Conservation (phyloP, 2,113 vertebrate genomes). For the Thinocorus orbignyianus region DNA sequence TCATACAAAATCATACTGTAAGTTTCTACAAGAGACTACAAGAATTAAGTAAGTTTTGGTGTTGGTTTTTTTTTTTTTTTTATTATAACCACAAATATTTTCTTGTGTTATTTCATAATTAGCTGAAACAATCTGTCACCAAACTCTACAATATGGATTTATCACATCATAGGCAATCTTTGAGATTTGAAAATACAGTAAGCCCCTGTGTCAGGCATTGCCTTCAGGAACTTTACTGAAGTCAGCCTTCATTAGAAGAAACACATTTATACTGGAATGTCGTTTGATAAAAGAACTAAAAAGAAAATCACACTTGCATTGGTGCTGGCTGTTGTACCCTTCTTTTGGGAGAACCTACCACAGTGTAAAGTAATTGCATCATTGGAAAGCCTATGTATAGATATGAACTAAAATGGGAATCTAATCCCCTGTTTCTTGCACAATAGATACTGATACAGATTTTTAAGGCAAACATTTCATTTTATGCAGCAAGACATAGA, state of each 20-base stretch:
- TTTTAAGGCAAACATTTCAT: not conserved
- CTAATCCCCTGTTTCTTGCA: not conserved
- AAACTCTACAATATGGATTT: conserved; percentile 1
- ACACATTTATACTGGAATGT: not conserved
- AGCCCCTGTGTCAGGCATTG: not conserved
- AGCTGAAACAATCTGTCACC: conserved; percentile 22
- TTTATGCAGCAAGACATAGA: not conserved
- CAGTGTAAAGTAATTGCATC: not conserved
- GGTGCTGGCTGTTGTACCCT: not conserved
- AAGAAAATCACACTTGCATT: not conserved
- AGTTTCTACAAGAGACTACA: not conserved
- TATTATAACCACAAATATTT: not conserved
- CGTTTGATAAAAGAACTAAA: not conserved
- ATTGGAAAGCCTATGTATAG: not conserved
- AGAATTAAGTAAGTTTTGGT: not conserved
- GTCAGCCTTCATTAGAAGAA: conserved; percentile 6
- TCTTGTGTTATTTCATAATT: conserved; percentile 31
- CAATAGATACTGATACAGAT: not conserved
- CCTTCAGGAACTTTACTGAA: not conserved
- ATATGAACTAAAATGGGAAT: not conserved
- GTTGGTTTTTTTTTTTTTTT: not conserved
- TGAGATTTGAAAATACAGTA: not conserved
- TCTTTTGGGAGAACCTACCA: not conserved
- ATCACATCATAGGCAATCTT: not conserved
- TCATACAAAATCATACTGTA: not conserved